Evolutionary conservation across 2,113 vertebrate genomes (phyloP), one percentile per base, ranked within the genome.

Genomic region (Spea bombifrons): DNA sequence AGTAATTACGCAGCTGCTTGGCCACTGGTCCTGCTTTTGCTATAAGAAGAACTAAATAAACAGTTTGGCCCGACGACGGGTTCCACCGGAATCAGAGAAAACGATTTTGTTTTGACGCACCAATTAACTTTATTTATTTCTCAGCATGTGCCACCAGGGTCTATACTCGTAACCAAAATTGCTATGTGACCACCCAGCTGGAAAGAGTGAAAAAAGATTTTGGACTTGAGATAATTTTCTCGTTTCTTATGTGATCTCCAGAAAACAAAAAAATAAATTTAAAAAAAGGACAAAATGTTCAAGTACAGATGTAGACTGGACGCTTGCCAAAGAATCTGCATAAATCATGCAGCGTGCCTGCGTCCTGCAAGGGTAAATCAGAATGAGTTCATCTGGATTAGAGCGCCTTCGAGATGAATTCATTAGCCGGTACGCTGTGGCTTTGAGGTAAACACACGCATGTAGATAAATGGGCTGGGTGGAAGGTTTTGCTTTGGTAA

Each of bases 111-210:
- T 76, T 59, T 57, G 66, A 67, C 50, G 43, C 16, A 48, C 43
- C 49, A 75, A 67, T 75, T 75, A 67, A 16, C 43, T 57, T 59
- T n/a, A 8, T 52, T 48, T 46, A 47, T 55, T 69, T 69, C 44
- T 68, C 13, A 55, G 10, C n/a, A 52, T 53, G 17, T 75, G 17
- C 30, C 46, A 64, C 74, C 74, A 75, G 52, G 55, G 47, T 76
- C 68, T 76, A 50, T 30, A 30, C 30, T 30, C 30, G 30, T 30
- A 30, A 76, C 46, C 49, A 68, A 59, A 47, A 16, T 55, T 57
- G 44, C 52, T 76, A 52, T 30, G 52, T 68, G 66, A 48, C 50
- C 44, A 67, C 10, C 50, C 74, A 63, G 59, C 63, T 75, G 73
- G 61, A 66, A 75, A 75, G 17, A 16, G 10, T 15, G 17, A 13